Evolutionary conservation across 1,140 invertebrate species (phyloP), one percentile per base, ranked within the genome.

Genomic region (Orchestia grillus): DNA sequence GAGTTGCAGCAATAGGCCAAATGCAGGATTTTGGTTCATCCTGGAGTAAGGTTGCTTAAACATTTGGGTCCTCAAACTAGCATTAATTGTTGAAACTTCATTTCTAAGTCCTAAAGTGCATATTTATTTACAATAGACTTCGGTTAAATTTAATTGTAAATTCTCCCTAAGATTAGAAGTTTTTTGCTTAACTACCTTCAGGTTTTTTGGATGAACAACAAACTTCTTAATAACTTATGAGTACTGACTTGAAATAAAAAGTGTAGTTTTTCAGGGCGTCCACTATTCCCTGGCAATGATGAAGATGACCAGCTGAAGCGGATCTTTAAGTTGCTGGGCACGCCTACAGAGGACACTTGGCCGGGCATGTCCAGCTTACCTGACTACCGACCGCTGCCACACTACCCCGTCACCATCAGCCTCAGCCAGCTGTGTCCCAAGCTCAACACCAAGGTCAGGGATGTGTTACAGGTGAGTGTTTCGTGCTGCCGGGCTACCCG

Each of bases 221-320:
- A 8, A 53, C 6, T 53, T 53, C 19, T 53, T 19, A 53, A 19
- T 53, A 53, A 53, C n/a, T 53, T 53, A 53, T 19, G 47, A 53
- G 47, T 53, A 19, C 6, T 53, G 19, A 53, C 19, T 53, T 36
- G 11, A 77, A 8, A 3, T 36, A 36, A 77, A 19, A 53, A 53
- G 19, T 19, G 6, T 53, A 19, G 11, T 41, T 90, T 4, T 43
- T 41, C 44, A 94, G 92, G 98, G 0, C 98, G 99, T 97, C 99
- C 99, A 36, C 97, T 99, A 19, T 98, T 98, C 97, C 98, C 98
- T 94, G 99, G 99, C 0, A 99, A 99, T 96, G 99, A 99, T 98
- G 99, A 99, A 23, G 99, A 99, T 97, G 99, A 99, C 97, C 99
- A 99, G 97, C 97, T 99, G 94, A 99, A 99, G 97, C 98, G 99